phyloP scores from a whole-genome alignment of 2,888 invertebrate species.

The Sphaerophoria rueppellii region DNA sequence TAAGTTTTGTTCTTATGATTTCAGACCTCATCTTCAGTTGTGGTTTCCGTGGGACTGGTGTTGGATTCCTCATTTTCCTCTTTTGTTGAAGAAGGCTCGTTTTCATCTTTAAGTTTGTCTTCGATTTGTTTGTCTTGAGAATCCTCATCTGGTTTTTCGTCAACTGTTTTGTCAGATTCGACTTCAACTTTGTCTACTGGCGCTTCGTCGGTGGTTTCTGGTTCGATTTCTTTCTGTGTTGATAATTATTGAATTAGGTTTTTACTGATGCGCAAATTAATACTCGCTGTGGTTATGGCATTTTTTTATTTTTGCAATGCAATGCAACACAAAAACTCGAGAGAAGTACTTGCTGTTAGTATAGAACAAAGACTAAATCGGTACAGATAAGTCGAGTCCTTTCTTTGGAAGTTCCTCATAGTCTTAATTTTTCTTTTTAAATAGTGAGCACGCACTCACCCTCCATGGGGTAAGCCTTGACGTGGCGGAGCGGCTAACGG shows the following conservation, averaged over 20 bases:
- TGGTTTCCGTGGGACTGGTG: conserved; percentile 39
- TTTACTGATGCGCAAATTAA: conserved; percentile 2
- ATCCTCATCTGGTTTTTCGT: conserved; percentile 39
- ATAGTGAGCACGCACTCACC: too few species aligned
- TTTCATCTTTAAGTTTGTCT: conserved; percentile 26
- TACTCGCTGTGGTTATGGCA: background rate
- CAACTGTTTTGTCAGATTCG: conserved; percentile 8
- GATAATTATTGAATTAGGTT: conserved; percentile 4
- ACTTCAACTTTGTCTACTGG: background rate
- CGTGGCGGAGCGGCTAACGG: too few species aligned
- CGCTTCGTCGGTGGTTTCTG: conserved; percentile 11
- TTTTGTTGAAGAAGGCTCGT: conserved; percentile 46
- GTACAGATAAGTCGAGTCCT: too few species aligned
- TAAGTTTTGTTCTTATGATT: background rate
- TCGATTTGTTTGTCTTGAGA: conserved; percentile 8
- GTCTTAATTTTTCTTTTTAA: too few species aligned
- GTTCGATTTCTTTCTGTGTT: conserved; percentile 32
- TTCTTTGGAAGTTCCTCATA: too few species aligned
- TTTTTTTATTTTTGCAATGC: background rate
- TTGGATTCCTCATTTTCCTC: conserved; percentile 31
- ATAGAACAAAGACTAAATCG: too few species aligned
- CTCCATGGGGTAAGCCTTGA: too few species aligned
- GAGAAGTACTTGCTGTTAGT: too few species aligned
- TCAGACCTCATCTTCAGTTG: conserved; percentile 52
- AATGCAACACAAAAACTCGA: too few species aligned